Percentiles rank a stretch among this genome's conserved stretches.
These are phyloP conservation scores for Archips crataeganus DNA, from an alignment of 2,888 invertebrate species.

Conservation along the genomic window DNA sequence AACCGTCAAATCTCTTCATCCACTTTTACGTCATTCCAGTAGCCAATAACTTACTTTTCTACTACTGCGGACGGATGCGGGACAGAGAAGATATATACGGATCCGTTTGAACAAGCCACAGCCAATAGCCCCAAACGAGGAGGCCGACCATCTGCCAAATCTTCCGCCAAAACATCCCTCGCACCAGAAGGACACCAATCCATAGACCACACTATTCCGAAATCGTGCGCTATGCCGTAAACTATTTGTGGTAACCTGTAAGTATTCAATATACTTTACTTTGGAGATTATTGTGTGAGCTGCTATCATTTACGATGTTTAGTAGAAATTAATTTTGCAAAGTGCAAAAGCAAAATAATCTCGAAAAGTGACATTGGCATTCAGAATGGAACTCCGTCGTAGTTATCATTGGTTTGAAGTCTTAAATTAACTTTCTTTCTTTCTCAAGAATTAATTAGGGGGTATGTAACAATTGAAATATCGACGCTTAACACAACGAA, in stretches of 20 bases:
- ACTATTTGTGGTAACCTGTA: constrained; percentile 69
- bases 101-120: constrained; percentile 88
- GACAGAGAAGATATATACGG: constrained; percentile 87
- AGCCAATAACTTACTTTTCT: constrained; percentile 53
- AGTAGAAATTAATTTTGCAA: background rate
- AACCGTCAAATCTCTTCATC: background rate
- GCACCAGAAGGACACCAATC: constrained; percentile 93
- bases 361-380: too few relatives aligned
- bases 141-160: constrained; percentile 42
- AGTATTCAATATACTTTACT: background rate
- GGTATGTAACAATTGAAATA: too few relatives aligned
- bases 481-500: too few relatives aligned
- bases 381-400: too few relatives aligned
- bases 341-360: too few relatives aligned
- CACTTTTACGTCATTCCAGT: background rate
- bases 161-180: constrained; percentile 66
- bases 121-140: constrained; percentile 89
- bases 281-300: too few relatives aligned
- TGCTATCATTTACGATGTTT: too few relatives aligned
- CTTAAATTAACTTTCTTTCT: too few relatives aligned
- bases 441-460: too few relatives aligned
- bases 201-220: constrained; percentile 89
- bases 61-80: constrained; percentile 73
- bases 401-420: too few relatives aligned
- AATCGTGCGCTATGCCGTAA: constrained; percentile 87